Evolutionary conservation across 2,113 vertebrate genomes (phyloP).

Genomic region (Chaetops frenatus): DNA sequence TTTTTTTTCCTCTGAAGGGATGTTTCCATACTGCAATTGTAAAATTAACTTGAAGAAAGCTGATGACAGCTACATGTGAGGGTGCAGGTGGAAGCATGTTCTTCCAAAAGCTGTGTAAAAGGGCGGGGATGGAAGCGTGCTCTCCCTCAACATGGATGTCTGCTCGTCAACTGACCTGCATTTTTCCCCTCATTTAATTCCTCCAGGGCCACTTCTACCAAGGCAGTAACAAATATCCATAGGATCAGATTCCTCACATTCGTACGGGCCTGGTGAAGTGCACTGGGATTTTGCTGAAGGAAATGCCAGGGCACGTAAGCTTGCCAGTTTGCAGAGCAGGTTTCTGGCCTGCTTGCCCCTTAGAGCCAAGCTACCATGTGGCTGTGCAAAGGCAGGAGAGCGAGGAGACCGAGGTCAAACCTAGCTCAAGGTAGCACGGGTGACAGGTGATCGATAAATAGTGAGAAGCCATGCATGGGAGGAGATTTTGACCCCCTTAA

Average conservation of each 20-base stretch:
- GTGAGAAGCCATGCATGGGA: neutral
- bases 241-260: neutral
- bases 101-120: rapidly evolving
- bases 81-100: neutral
- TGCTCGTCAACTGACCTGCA: neutral
- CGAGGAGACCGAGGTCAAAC: neutral
- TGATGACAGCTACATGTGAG: neutral
- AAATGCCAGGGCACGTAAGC: neutral
- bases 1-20: neutral
- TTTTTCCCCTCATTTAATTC: neutral
- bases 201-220: neutral
- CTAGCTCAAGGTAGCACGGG: neutral
- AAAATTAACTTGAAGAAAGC: neutral
- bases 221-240: neutral
- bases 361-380: neutral
- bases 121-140: neutral
- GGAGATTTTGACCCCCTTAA: neutral
- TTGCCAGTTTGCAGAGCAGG: neutral
- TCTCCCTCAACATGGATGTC: neutral
- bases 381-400: neutral
- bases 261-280: rapidly evolving
- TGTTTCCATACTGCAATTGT: neutral
- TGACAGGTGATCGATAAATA: neutral
- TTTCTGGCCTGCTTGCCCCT: neutral
- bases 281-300: neutral